phyloP scores from a whole-genome alignment of 2,888 invertebrate genomes.

The Leptinotarsa rubiginosa region DNA sequence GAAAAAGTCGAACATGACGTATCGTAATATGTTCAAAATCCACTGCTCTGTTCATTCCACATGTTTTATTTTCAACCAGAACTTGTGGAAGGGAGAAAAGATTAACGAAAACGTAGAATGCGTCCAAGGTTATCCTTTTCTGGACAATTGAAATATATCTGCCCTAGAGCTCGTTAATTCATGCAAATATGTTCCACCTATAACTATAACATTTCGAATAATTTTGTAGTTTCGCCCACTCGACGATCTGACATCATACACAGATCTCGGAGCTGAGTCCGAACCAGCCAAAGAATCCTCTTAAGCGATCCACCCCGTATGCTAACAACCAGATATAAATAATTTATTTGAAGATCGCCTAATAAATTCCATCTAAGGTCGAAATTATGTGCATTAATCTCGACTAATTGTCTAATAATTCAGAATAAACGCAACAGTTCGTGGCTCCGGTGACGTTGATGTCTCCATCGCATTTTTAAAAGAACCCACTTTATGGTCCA shows the following conservation, averaged over 20 bases:
- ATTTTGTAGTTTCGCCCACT: constrained; percentile 2
- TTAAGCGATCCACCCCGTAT: constrained; percentile 21
- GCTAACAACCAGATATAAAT: constrained; percentile 24
- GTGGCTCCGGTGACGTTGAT: constrained; percentile 60
- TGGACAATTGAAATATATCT: too few relatives aligned
- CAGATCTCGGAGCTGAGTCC: background rate
- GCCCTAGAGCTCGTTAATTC: background rate
- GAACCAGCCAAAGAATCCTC: background rate
- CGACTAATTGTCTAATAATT: constrained; percentile 63
- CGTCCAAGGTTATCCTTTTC: too few relatives aligned
- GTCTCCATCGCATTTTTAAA: constrained; percentile 59
- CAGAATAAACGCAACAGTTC: constrained; percentile 58
- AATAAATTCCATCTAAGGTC: constrained; percentile 59
- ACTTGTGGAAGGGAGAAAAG: too few relatives aligned
- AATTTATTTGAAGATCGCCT: constrained; percentile 27
- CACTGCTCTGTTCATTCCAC: too few relatives aligned
- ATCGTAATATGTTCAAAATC: too few relatives aligned
- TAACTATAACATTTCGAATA: background rate
- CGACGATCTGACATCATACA: background rate
- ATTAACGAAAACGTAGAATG: too few relatives aligned
- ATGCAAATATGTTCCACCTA: background rate
- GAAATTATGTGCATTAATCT: constrained; percentile 63
- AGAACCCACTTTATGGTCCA: constrained; percentile 48
- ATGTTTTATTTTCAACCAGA: too few relatives aligned
- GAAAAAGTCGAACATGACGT: too few relatives aligned